A percentile compares a stretch with the other conserved stretches of the same genome.
phyloP scores from a whole-genome alignment of 2,888 invertebrate genomes.

The Xestobium rufovillosum region DNA sequence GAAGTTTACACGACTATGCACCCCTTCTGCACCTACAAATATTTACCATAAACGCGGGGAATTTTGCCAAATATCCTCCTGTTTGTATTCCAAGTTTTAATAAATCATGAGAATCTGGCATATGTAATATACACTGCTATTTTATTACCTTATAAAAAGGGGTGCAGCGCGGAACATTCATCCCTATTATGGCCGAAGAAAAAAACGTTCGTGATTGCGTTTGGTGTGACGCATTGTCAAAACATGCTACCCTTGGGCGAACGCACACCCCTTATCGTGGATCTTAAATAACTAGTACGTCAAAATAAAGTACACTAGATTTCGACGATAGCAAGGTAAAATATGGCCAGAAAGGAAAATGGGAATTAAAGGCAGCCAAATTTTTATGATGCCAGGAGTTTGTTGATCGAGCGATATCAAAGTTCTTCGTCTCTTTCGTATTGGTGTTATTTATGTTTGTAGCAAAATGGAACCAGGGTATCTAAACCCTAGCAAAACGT shows the following conservation, averaged over 20 bases:
- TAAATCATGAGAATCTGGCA: constrained; percentile 6
- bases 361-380: neutral
- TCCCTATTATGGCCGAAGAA: constrained; percentile 18
- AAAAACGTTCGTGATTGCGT: constrained; percentile 32
- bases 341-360: too few relatives aligned
- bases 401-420: too few relatives aligned
- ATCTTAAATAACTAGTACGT: constrained; percentile 34
- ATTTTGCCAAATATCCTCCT: neutral
- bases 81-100: neutral
- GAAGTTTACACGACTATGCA: constrained; percentile 7
- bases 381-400: neutral
- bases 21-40: constrained; percentile 7
- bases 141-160: constrained; percentile 16
- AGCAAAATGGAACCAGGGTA: too few relatives aligned
- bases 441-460: too few relatives aligned
- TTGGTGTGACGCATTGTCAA: constrained; percentile 36
- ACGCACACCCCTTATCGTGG: constrained; percentile 25
- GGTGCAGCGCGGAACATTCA: constrained; percentile 20
- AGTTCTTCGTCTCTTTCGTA: too few relatives aligned
- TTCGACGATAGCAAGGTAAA: constrained; percentile 31
- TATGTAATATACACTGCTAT: constrained; percentile 8
- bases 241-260: constrained; percentile 27
- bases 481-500: too few relatives aligned
- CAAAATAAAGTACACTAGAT: constrained; percentile 30
- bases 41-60: constrained; percentile 4